Base-by-base conservation (phyloP, 1,140 invertebrate genomes). In the Caerostris extrusa region DNA sequence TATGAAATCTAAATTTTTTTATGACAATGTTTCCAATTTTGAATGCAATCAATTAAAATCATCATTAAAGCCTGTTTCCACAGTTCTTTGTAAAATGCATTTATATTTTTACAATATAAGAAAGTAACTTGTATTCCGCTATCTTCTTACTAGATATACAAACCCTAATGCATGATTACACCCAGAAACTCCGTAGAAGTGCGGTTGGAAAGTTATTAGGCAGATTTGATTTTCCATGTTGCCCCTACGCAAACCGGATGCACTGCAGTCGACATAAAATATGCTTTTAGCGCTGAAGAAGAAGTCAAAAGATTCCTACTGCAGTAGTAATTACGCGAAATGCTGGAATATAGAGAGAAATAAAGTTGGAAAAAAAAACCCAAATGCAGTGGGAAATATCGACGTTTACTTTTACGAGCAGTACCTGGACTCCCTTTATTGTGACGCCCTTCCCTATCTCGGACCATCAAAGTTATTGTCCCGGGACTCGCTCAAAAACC, bases 381-480 rank as follows among this genome's bases (percentile, higher is more conserved):
- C 89, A 60, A 89, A 67, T 61, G 14, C 14, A 89, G 64, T 89
- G 50, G 61, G 58, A 89, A 71, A 69, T 69, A 67, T 90, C 69
- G 89, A 90, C 89, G 53, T 90, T 77, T 50, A 81, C 61, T 60
- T 90, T 90, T 90, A 90, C 89, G 89, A 90, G 53, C 19, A 6
- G 61, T 89, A 53, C 55, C 87, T 89, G 50, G 34, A 50, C 60
- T 55, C 87, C 69, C 56, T 90, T 90, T 90, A 77, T 55, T 56
- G 69, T 53, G 34, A 34, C 55, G 10, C 34, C 50, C 81, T 55
- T 8, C n/a, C 57, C 77, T 91, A 85, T 83, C 56, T 85, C 10
- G 81, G 69, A 91, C 57, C 81, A 85, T 91, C 57, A 91, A 91
- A 91, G 56, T 91, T 91, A 91, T 91, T 91, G 81, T 85, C 81